Evolutionary conservation across 1,140 invertebrate genomes (phyloP).

Genomic region (Metaphire vulgaris): DNA sequence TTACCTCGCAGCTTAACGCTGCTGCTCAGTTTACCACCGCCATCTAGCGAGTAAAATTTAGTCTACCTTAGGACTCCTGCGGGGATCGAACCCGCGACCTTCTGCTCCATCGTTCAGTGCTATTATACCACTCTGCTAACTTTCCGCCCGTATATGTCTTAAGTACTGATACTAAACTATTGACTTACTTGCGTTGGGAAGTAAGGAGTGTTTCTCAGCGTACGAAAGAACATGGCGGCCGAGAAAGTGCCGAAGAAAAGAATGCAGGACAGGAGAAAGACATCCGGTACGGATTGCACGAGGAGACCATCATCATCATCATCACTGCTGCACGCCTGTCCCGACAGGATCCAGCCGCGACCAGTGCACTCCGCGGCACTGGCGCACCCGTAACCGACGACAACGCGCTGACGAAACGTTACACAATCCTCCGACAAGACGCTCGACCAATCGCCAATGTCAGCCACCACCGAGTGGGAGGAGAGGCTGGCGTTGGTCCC

Average conservation of each 20-base stretch:
- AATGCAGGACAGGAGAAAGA: constrained; percentile 49
- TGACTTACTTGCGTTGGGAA: constrained; percentile 27
- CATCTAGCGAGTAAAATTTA: no score
- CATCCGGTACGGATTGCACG: constrained; percentile 33
- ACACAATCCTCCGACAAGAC: constrained; percentile 7
- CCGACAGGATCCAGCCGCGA: constrained; percentile 21
- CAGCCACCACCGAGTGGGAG: no score
- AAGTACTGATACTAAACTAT: no score
- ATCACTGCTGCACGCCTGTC: constrained; percentile 33
- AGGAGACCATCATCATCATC: constrained; percentile 16
- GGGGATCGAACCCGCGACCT: no score
- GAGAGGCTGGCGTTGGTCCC: no score
- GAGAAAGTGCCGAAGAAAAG: constrained; percentile 49
- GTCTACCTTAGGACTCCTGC: no score
- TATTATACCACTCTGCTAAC: no score
- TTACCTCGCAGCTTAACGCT: no score
- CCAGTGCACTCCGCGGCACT: constrained; percentile 30
- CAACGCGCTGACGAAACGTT: constrained; percentile 17
- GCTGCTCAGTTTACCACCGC: no score
- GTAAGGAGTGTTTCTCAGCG: constrained; percentile 20
- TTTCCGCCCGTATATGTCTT: no score
- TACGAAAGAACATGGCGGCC: constrained; percentile 39
- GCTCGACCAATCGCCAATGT: constrained; percentile 7
- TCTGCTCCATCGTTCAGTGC: no score
- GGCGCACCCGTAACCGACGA: constrained; percentile 37